These are phyloP conservation scores for Gymnogyps californianus DNA, from an alignment of 2,113 vertebrate genomes.

Conservation along the genomic window DNA sequence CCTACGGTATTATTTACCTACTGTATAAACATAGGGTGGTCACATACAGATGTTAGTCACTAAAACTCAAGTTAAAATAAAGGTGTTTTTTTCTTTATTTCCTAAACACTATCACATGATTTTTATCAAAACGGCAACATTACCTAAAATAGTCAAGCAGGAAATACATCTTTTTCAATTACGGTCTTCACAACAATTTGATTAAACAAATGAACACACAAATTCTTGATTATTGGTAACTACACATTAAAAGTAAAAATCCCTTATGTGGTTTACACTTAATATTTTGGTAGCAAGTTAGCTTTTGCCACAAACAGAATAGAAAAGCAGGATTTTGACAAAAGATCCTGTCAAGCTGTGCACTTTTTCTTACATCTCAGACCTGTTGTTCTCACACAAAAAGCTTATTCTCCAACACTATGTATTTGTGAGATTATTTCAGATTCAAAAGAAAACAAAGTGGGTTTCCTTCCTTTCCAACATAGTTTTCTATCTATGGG, in stretches of 20 bases:
- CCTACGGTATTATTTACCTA: background rate
- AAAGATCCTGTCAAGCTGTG: background rate
- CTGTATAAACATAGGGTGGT: background rate
- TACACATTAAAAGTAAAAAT: background rate
- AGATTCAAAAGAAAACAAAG: background rate
- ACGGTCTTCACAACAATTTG: background rate
- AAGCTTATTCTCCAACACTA: background rate
- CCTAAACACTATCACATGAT: background rate
- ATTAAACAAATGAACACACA: background rate
- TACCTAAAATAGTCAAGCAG: background rate
- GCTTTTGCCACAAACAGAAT: background rate
- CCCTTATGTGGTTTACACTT: background rate
- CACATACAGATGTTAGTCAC: constrained; percentile 18
- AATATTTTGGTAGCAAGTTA: background rate
- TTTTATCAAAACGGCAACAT: constrained; percentile 18
- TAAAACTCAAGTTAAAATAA: background rate
- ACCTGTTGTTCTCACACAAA: constrained; percentile 30
- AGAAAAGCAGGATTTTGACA: constrained; percentile 10
- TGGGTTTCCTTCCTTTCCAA: background rate
- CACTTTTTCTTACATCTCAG: background rate
- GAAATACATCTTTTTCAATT: background rate
- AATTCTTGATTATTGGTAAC: background rate
- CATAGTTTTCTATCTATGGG: background rate
- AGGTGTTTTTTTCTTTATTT: background rate
- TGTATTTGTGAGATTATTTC: background rate